phyloP scores from a whole-genome alignment of 2,797 vertebrate genomes.

The Spinus olivaceus region DNA sequence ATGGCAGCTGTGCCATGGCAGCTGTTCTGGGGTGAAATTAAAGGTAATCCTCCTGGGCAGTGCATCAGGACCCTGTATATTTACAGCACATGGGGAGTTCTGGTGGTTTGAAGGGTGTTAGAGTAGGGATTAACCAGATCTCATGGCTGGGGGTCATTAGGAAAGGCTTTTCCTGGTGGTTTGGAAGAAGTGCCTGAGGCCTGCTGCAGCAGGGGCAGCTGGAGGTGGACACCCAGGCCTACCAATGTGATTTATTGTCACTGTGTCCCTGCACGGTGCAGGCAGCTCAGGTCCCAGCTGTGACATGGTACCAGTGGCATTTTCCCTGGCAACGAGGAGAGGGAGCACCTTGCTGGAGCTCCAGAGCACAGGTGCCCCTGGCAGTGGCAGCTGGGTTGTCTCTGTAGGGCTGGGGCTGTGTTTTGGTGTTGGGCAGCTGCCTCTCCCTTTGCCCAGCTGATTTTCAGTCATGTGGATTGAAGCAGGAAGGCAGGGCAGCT shows the following conservation, averaged over 20 bases:
- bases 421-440: not conserved
- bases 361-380: rapidly evolving
- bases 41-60: not conserved
- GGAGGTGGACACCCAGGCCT: not conserved
- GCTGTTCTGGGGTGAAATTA: not conserved
- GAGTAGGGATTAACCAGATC: not conserved
- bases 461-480: rapidly evolving
- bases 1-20: rapidly evolving
- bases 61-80: rapidly evolving
- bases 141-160: not conserved
- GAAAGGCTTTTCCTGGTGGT: not conserved
- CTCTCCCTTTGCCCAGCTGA: not conserved
- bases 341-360: rapidly evolving
- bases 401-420: rapidly evolving
- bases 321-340: not conserved
- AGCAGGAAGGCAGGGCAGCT: not conserved
- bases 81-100: not conserved
- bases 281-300: not conserved
- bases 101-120: not conserved
- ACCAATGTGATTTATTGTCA: not conserved
- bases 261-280: rapidly evolving
- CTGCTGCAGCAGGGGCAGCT: not conserved
- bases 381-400: not conserved
- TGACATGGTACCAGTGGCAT: rapidly evolving
- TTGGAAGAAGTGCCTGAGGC: not conserved